phyloP scores from a whole-genome alignment of 2,888 invertebrate genomes.

The Chironomus tentans region DNA sequence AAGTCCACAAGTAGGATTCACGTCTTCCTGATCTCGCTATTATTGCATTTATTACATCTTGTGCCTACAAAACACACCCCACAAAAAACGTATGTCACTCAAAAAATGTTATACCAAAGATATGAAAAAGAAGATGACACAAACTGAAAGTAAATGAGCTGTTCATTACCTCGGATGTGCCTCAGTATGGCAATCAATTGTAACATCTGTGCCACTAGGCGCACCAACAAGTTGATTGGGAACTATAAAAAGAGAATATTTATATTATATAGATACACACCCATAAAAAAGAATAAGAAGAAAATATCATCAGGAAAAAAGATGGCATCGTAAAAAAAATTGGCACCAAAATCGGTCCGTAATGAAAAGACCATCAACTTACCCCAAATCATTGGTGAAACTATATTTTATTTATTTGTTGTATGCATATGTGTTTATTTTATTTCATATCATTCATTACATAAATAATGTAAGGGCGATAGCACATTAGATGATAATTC shows the following conservation, averaged over 20 bases:
- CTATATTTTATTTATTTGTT: slow-evolving; percentile 52
- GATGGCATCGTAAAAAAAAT: background rate
- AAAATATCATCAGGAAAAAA: background rate
- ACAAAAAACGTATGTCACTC: no score
- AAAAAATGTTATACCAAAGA: no score
- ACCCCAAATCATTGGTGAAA: slow-evolving; percentile 87
- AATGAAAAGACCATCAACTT: background rate
- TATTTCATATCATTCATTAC: background rate
- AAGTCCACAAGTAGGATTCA: no score
- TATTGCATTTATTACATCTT: no score
- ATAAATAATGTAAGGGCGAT: slow-evolving; percentile 7
- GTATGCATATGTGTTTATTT: background rate
- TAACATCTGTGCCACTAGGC: slow-evolving; percentile 81
- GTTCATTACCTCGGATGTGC: slow-evolving; percentile 60
- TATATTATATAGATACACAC: background rate
- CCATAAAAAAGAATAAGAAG: background rate
- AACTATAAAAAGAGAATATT: slow-evolving; percentile 36
- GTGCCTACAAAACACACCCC: no score
- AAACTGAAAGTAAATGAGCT: background rate
- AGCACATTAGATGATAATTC: background rate
- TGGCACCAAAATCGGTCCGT: background rate
- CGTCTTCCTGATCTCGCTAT: no score
- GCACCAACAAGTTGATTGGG: slow-evolving; percentile 90
- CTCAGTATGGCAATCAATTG: slow-evolving; percentile 87
- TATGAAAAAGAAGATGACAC: no score